Conservation (phyloP, 2,113 vertebrate species). For the Hucho hucho region DNA sequence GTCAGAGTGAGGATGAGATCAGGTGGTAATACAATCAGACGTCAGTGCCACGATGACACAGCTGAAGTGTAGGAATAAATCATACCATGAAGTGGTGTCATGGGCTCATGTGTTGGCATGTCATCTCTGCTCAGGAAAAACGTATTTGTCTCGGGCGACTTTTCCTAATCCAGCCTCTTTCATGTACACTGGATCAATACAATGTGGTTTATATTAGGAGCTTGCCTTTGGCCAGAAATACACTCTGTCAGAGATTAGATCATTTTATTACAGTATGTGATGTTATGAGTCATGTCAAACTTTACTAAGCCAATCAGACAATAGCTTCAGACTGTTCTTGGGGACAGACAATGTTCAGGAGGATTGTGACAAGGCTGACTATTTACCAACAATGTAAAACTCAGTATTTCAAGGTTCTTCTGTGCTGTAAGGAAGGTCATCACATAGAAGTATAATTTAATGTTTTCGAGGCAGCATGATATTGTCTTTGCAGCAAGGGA, state of each 20-base stretch:
- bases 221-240: background rate
- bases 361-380: background rate
- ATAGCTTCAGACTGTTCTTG: background rate
- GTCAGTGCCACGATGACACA: slow-evolving; percentile 31
- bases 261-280: background rate
- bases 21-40: slow-evolving; percentile 36
- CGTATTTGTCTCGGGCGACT: slow-evolving; percentile 57
- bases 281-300: background rate
- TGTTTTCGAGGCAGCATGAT: slow-evolving; percentile 36
- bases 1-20: background rate
- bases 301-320: background rate
- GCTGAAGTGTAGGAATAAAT: slow-evolving; percentile 62
- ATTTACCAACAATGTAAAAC: background rate
- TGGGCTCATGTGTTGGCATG: slow-evolving; percentile 63
- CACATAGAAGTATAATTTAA: slow-evolving; percentile 24
- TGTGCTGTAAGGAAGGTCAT: slow-evolving; percentile 26
- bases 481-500: slow-evolving; percentile 52
- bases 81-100: slow-evolving; percentile 66
- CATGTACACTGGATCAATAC: background rate
- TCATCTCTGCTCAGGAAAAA: slow-evolving; percentile 53
- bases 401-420: slow-evolving; percentile 31
- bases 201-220: background rate
- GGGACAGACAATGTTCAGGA: background rate
- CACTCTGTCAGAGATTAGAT: background rate
- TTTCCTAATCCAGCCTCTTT: background rate